phyloP scores from a whole-genome alignment of 2,797 vertebrate species.

The Siniperca undulata region DNA sequence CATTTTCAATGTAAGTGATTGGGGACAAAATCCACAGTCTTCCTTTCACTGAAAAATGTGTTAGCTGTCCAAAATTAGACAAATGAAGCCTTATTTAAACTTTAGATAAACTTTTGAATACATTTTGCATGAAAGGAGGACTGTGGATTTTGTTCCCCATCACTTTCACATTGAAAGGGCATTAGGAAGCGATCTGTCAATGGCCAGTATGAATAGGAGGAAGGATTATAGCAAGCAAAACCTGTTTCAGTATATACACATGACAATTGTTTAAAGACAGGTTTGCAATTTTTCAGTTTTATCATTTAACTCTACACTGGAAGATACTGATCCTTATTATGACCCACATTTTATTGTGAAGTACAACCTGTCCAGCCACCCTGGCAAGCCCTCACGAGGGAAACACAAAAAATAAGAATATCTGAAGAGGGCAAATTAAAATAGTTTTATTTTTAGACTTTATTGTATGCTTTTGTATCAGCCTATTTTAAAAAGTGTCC shows the following conservation, averaged over 20 bases:
- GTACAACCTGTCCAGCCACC: not conserved
- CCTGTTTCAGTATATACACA: not conserved
- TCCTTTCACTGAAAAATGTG: not conserved
- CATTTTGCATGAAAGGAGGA: not conserved
- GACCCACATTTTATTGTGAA: not conserved
- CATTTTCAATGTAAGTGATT: not conserved
- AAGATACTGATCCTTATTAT: not conserved
- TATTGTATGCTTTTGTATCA: not conserved
- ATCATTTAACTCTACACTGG: not conserved
- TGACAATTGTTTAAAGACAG: not conserved
- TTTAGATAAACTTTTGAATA: not conserved
- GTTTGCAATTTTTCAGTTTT: no score
- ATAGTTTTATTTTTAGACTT: constrained; percentile 1
- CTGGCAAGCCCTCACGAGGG: not conserved
- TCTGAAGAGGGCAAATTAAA: not conserved
- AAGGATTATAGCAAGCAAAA: not conserved
- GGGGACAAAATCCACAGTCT: not conserved
- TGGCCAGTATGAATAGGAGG: not conserved
- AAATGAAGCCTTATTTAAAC: not conserved
- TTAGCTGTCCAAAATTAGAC: constrained; percentile 1
- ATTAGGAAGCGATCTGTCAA: not conserved
- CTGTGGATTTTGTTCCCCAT: not conserved
- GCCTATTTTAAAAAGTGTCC: constrained; percentile 12
- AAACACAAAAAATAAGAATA: not conserved
- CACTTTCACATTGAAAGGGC: not conserved